phyloP scores from a whole-genome alignment of 2,797 vertebrate genomes.

The Decapterus maruadsi region DNA sequence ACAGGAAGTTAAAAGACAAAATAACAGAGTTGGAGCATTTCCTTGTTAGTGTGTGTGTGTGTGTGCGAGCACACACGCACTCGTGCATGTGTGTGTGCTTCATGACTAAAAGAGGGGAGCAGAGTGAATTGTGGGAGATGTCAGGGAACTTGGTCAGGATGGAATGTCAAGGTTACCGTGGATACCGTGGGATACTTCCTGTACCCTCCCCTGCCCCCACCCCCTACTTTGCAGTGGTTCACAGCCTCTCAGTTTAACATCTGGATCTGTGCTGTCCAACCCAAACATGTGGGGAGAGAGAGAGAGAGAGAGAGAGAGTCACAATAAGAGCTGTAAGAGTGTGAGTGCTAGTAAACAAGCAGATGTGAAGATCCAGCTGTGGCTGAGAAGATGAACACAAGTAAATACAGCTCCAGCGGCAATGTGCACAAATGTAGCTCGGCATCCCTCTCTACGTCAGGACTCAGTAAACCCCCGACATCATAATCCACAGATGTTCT shows the following conservation, averaged over 20 bases:
- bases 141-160: constrained; percentile 79
- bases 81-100: constrained; percentile 32
- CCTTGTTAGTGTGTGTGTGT: background rate
- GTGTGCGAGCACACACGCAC: constrained; percentile 11
- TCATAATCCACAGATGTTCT: background rate
- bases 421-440: background rate
- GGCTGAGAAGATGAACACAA: background rate
- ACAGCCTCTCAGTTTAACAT: constrained; percentile 77
- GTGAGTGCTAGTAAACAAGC: constrained; percentile 46
- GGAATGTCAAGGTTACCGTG: constrained; percentile 84
- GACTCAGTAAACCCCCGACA: background rate
- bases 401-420: background rate
- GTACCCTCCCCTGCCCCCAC: constrained; percentile 43
- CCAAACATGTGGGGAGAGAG: constrained; percentile 61
- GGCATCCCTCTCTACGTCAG: background rate
- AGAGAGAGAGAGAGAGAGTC: constrained; percentile 15
- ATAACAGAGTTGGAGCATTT: background rate
- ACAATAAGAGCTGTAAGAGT: constrained; percentile 46
- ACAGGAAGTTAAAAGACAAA: constrained; percentile 15
- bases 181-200: constrained; percentile 86
- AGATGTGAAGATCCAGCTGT: background rate
- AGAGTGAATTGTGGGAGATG: constrained; percentile 79
- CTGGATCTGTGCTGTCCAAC: constrained; percentile 72
- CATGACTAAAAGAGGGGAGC: constrained; percentile 45
- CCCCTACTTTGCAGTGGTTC: constrained; percentile 52